Base-by-base conservation (phyloP, 2,888 invertebrate species). In the Cotesia congregata region DNA sequence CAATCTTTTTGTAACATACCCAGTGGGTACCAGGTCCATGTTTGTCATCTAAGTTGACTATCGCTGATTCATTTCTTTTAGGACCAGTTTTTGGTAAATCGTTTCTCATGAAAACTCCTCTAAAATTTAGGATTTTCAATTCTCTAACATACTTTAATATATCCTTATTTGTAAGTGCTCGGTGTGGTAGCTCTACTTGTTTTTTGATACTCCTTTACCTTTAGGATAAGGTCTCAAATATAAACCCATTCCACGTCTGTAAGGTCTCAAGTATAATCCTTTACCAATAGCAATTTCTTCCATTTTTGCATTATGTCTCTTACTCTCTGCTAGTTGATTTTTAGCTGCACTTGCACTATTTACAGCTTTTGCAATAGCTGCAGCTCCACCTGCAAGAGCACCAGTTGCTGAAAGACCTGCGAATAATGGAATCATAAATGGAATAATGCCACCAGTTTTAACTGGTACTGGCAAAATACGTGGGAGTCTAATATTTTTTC, bases 221-320 rank as follows among this genome's bases (percentile, higher is more conserved):
- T n/a, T n/a, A 6, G 20, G 82, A 61, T 68, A 73, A 79, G 67
- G 68, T 81, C 20, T 40, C n/a, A 82, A 30, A 64, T 80, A 76
- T 17, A 84, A 74, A 17, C 83, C 81, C 65, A 81, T 78, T 5
- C 83, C 84, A 1, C 62, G 80, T 79, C 79, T 83, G 62, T 86
- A 82, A 0, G 82, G 83, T 77, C 79, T 79, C 64, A 83, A 68
- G 78, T 82, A 81, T 17, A 84, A 50, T 0, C 82, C 82, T 61
- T 83, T 85, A 1, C 82, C 83, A 9, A 83, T 7, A 20, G 82
- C 80, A 9, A 84, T 80, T 1, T 75, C 77, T 78, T 85, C 83
- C 82, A 85, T 85, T 38, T 85, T 86, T 86, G 83, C 81, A 80
- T 89, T 88, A 80, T 88, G 88, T 5, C 86, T 79, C 61, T 82